Evolutionary conservation across 1,140 invertebrate species (phyloP).

Genomic region (Bombus superbus): DNA sequence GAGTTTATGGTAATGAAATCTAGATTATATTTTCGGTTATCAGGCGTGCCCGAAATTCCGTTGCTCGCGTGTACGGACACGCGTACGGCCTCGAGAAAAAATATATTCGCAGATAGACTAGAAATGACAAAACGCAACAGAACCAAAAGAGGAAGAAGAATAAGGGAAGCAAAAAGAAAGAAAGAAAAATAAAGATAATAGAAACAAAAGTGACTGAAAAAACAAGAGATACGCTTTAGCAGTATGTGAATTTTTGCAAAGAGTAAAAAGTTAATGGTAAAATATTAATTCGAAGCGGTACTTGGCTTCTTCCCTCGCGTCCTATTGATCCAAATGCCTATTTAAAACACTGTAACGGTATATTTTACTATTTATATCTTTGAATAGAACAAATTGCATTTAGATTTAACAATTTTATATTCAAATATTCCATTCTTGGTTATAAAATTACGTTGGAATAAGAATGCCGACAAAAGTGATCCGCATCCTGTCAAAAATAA

Average conservation of each 20-base stretch:
- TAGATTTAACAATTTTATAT: no score
- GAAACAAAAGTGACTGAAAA: no score
- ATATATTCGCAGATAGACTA: neutral
- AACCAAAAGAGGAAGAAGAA: neutral
- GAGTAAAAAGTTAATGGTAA: neutral
- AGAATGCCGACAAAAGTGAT: no score
- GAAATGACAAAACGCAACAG: neutral
- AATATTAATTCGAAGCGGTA: no score
- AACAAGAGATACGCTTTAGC: neutral
- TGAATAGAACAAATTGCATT: no score
- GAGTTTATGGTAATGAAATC: conserved; percentile 67
- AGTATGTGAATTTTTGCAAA: neutral
- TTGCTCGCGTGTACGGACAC: neutral
- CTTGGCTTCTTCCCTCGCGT: no score
- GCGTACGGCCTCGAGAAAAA: neutral
- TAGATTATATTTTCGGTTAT: conserved; percentile 61
- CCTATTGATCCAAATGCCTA: no score
- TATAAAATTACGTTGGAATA: no score
- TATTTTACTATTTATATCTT: no score
- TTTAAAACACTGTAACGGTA: no score
- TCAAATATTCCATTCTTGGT: no score
- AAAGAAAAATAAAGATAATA: neutral
- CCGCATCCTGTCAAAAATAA: neutral
- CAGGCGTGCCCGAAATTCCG: conserved; percentile 25
- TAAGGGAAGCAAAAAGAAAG: no score